phyloP scores from a whole-genome alignment of 2,888 invertebrate genomes.

The Camponotus fellah region DNA sequence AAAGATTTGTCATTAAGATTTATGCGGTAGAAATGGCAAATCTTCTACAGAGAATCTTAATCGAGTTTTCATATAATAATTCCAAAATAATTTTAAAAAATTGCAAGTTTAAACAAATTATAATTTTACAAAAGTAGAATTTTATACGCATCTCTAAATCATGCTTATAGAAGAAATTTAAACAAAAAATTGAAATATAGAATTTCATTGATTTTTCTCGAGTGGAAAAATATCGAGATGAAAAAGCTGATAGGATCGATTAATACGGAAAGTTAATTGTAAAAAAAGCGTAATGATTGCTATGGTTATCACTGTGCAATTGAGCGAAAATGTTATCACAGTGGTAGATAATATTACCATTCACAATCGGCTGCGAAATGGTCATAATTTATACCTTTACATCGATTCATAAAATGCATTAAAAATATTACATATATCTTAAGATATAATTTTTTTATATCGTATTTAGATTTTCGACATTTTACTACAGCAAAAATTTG shows the following conservation, averaged over 20 bases:
- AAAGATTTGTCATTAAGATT: slow-evolving; percentile 27
- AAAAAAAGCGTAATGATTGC: neutral
- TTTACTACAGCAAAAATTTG: neutral
- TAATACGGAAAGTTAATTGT: neutral
- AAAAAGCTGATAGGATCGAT: neutral
- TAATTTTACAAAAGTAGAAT: slow-evolving; percentile 24
- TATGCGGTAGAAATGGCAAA: slow-evolving; percentile 5
- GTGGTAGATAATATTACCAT: neutral
- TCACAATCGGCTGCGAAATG: neutral
- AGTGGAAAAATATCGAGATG: neutral
- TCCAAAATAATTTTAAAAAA: slow-evolving; percentile 28
- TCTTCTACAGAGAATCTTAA: slow-evolving; percentile 13
- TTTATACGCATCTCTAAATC: neutral
- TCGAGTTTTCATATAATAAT: slow-evolving; percentile 25
- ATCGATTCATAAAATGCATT: neutral
- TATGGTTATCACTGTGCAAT: neutral
- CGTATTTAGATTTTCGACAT: neutral
- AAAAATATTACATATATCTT: neutral
- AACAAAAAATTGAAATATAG: neutral
- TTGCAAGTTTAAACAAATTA: slow-evolving; percentile 16
- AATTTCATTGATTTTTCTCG: neutral
- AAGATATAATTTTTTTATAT: neutral
- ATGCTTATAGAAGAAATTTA: neutral
- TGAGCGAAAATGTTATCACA: neutral
- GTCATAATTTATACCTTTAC: neutral